phyloP scores from a whole-genome alignment of 2,888 invertebrate genomes.

The Heliconius charithonia region DNA sequence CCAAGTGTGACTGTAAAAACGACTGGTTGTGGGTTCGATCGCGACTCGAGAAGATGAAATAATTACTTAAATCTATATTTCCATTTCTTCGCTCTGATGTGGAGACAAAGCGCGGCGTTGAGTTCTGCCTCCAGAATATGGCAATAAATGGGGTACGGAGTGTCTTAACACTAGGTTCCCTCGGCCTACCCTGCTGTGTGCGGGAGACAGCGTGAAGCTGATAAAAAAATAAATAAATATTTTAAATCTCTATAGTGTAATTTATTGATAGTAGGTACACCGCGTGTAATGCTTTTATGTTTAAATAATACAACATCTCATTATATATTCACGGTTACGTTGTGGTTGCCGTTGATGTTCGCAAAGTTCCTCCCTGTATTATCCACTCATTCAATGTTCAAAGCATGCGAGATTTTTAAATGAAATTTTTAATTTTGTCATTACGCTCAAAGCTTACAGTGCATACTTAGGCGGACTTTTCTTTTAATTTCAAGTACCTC shows the following conservation, averaged over 20 bases:
- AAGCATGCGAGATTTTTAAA: neutral
- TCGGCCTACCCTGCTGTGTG: too few species aligned
- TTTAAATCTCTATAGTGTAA: neutral
- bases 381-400: slow-evolving; percentile 14
- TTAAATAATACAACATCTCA: slow-evolving; percentile 15
- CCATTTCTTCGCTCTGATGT: too few species aligned
- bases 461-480: neutral
- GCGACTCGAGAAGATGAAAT: too few species aligned
- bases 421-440: slow-evolving; percentile 5
- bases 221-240: neutral
- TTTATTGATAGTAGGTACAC: slow-evolving; percentile 3
- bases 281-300: slow-evolving; percentile 3
- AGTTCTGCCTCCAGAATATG: too few species aligned
- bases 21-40: too few species aligned
- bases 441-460: neutral
- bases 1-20: too few species aligned
- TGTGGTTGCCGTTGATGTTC: neutral
- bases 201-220: too few species aligned
- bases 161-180: too few species aligned
- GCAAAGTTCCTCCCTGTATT: neutral
- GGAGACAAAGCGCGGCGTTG: too few species aligned
- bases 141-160: too few species aligned
- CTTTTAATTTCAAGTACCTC: neutral
- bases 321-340: slow-evolving; percentile 16
- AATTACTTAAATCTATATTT: too few species aligned